Evolutionary conservation across 2,888 invertebrate genomes (phyloP).

Genomic region (Diachrysia chrysitis): DNA sequence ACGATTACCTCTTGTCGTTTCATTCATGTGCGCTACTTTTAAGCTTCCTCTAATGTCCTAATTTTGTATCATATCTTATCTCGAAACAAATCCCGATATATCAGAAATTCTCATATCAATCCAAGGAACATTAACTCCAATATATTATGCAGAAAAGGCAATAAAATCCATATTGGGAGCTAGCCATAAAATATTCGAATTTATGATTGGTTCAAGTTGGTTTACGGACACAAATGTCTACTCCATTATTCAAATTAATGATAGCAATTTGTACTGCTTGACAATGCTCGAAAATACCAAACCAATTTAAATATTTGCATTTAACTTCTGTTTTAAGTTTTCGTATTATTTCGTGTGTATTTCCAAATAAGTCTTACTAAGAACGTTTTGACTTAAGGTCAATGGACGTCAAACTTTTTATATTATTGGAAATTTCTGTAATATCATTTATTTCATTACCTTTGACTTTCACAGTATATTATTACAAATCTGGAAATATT

Average conservation of each 20-base stretch:
- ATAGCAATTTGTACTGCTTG: slow-evolving; percentile 45
- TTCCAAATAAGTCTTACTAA: no score
- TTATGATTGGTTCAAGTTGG: slow-evolving; percentile 23
- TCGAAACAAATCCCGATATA: neutral
- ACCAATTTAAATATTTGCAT: slow-evolving; percentile 33
- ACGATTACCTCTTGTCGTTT: no score
- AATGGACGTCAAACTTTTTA: no score
- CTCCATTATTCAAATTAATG: slow-evolving; percentile 49
- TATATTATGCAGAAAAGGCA: neutral
- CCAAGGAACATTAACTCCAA: neutral
- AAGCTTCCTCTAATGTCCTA: no score
- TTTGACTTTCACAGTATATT: no score
- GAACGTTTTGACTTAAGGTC: no score
- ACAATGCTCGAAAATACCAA: slow-evolving; percentile 45
- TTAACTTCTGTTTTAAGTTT: slow-evolving; percentile 28
- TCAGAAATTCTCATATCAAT: neutral
- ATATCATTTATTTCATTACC: no score
- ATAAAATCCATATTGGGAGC: slow-evolving; percentile 17
- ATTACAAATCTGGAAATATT: no score
- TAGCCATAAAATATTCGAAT: slow-evolving; percentile 24
- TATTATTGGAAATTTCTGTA: no score
- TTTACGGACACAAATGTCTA: slow-evolving; percentile 35
- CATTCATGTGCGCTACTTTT: no score
- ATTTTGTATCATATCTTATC: no score
- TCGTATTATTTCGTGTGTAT: neutral